Base-by-base conservation (phyloP, 2,113 vertebrate species). In the Accipiter virgatus region DNA sequence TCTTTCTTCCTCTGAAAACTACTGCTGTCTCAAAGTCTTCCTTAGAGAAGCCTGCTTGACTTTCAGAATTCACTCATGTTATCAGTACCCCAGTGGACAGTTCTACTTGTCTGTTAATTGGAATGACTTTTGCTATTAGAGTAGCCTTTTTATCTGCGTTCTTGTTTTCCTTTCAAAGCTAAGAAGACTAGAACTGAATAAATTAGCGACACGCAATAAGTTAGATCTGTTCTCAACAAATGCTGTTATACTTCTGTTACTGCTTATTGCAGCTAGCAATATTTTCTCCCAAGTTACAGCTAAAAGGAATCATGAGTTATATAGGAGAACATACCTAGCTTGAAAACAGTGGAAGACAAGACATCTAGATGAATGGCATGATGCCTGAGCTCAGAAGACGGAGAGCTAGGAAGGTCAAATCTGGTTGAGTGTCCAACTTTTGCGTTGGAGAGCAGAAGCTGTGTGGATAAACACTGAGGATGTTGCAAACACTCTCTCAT, bases 371-470 rank as follows among this genome's bases (percentile, higher is more conserved):
- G 68, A 78, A 31, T 86, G 70, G 72, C 48, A 43, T 70, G 75
- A 8, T 70, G 83, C 53, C 79, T 73, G 73, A 84, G 63, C 82
- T 90, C 59, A 6, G 92, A 89, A 94, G 82, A 68, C 5, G 22
- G 48, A 84, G 77, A 92, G 65, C 81, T 74, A 38, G 10, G 88
- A 78, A 93, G 56, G 68, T 78, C 92, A 81, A 81, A 72, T 43
- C 52, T 84, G 84, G 36, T 34, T 32, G 45, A 79, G 66, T 58
- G 61, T 47, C 71, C 67, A 11, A 11, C 62, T 50, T 74, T 11
- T 83, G 82, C 86, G 6, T 4, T 83, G 92, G 85, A 47, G 50
- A 80, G 77, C 72, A 75, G 78, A 20, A 83, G 59, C 82, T 70
- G 55, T 65, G 56, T 70, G 81, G 43, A 48, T 47, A 31, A 83